A percentile compares a stretch with the other conserved stretches of the same genome.
phyloP scores from a whole-genome alignment of 2,888 invertebrate genomes.

The Mythimna albipuncta region DNA sequence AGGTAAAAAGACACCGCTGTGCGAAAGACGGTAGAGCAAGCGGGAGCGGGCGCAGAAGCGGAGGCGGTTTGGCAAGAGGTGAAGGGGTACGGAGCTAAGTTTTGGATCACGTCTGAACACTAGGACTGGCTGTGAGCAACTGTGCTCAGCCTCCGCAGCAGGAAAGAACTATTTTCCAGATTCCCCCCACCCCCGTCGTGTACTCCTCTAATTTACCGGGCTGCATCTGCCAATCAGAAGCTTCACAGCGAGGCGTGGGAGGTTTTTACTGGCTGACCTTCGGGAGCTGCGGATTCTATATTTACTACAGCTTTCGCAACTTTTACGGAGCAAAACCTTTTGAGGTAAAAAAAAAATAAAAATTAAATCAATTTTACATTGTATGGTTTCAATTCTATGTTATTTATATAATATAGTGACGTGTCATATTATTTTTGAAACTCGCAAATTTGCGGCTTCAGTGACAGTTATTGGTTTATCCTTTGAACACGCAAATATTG shows the following conservation, averaged over 20 bases:
- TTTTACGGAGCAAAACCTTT: background rate
- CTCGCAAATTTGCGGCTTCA: background rate
- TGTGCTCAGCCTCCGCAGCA: slow-evolving; percentile 10
- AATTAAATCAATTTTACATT: background rate
- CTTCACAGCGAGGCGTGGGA: too few species aligned
- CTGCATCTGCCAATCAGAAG: slow-evolving; percentile 20
- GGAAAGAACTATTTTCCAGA: background rate
- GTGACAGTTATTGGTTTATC: background rate
- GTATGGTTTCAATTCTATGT: background rate
- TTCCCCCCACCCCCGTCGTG: slow-evolving; percentile 1
- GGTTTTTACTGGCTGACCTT: slow-evolving; percentile 1
- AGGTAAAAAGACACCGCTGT: background rate
- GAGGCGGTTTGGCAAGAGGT: background rate
- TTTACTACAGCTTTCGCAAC: background rate
- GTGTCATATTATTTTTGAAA: background rate
- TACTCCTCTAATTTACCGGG: slow-evolving; percentile 7
- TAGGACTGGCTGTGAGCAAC: slow-evolving; percentile 4
- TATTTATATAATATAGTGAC: background rate
- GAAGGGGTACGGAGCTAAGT: background rate
- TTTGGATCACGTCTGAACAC: slow-evolving; percentile 13
- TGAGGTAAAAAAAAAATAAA: too few species aligned
- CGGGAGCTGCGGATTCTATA: too few species aligned
- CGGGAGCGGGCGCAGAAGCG: background rate
- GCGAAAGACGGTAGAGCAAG: background rate
- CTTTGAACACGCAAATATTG: background rate